Percentiles rank a stretch among this genome's conserved stretches.
These are phyloP conservation scores for Mylabris phalerata DNA, from an alignment of 1,140 invertebrate genomes.

Conservation along the genomic window DNA sequence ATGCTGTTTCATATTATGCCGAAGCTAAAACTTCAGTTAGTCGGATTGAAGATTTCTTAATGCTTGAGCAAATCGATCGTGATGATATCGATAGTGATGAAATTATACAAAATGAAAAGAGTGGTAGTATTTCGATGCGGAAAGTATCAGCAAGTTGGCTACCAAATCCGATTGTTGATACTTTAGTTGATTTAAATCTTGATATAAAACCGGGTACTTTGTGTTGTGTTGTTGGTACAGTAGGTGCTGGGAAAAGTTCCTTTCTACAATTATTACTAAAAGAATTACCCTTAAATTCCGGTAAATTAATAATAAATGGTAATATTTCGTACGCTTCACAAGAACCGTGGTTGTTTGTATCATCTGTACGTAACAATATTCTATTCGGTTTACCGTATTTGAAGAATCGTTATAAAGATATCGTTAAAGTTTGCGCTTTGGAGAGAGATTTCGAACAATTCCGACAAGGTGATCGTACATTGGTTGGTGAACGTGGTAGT, in stretches of 20 bases:
- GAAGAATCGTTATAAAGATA: slow-evolving; percentile 49
- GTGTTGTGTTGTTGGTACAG: slow-evolving; percentile 65
- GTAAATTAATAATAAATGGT: slow-evolving; percentile 55
- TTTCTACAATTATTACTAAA: slow-evolving; percentile 65
- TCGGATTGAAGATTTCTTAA: slow-evolving; percentile 54
- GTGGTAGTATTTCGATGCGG: slow-evolving; percentile 40
- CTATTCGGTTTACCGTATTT: slow-evolving; percentile 66
- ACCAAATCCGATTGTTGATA: slow-evolving; percentile 50
- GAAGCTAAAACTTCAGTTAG: slow-evolving; percentile 59
- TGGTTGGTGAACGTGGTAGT: slow-evolving; percentile 73
- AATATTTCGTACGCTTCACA: slow-evolving; percentile 65
- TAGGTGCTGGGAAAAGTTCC: slow-evolving; percentile 76
- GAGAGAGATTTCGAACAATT: slow-evolving; percentile 59
- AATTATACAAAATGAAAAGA: slow-evolving; percentile 2
- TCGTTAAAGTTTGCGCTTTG: slow-evolving; percentile 59
- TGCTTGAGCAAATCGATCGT: slow-evolving; percentile 40
- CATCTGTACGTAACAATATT: slow-evolving; percentile 66
- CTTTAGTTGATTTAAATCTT: slow-evolving; percentile 56
- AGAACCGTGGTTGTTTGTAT: slow-evolving; percentile 71
- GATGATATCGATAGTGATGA: background rate
- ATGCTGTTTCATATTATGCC: slow-evolving; percentile 30
- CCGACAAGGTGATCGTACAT: slow-evolving; percentile 60
- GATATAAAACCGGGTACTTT: slow-evolving; percentile 56
- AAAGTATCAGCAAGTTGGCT: slow-evolving; percentile 55
- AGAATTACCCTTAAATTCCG: slow-evolving; percentile 57